phyloP scores from a whole-genome alignment of 1,140 invertebrate species.

The Apis dorsata region DNA sequence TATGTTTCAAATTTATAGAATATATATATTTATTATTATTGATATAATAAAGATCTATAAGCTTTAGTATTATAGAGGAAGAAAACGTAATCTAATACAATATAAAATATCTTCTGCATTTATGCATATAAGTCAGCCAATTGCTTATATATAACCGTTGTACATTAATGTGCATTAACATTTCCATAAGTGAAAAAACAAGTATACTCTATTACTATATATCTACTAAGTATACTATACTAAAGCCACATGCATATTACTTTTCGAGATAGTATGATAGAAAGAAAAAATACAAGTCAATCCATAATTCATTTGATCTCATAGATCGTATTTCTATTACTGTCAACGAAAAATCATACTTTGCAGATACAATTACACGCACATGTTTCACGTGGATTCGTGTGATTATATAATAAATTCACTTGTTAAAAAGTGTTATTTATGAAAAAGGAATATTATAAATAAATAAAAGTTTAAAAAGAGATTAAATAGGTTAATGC shows the following conservation, averaged over 20 bases:
- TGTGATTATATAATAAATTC: neutral
- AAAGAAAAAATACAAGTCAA: neutral
- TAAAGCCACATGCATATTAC: neutral
- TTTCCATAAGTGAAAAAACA: neutral
- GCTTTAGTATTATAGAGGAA: neutral
- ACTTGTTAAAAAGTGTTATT: neutral
- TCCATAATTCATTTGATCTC: neutral
- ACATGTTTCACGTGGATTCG: neutral
- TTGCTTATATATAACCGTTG: neutral
- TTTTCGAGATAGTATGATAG: too few species aligned
- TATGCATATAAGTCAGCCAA: neutral
- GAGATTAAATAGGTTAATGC: too few species aligned
- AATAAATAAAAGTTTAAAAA: neutral
- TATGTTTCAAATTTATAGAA: too few species aligned
- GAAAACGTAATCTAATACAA: constrained; percentile 8
- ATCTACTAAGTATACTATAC: too few species aligned
- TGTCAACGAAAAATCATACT: neutral
- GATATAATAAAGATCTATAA: neutral
- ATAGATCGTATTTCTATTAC: neutral
- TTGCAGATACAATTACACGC: neutral
- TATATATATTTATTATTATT: neutral
- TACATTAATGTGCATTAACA: neutral
- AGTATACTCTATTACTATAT: too few species aligned
- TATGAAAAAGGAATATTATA: neutral
- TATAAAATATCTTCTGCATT: neutral